Evolutionary conservation across 2,113 vertebrate genomes (phyloP), one percentile per base, ranked within the genome.

Genomic region (Eulemur rufifrons): DNA sequence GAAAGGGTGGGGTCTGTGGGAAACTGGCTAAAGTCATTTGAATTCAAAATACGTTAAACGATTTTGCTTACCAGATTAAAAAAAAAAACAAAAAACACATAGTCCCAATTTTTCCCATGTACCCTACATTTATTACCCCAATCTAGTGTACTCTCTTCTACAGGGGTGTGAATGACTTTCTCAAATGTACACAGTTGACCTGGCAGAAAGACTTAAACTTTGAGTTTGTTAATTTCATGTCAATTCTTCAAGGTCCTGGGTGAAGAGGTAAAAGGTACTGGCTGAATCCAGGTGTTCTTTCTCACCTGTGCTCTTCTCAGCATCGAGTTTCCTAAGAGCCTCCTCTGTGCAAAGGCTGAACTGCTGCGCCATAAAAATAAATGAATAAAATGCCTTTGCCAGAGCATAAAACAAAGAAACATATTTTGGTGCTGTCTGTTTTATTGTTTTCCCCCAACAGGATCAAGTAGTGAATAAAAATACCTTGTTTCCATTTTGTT

Each of bases 1-100:
- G 8, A 54, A 73, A 21, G 2, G 4, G 0, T 13, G 2, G 10
- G 11, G 13, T 13, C 45, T 69, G 45, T 0, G 17, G 18, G 17
- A 78, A 76, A 63, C 0, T 21, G 23, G 23, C 18, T n/a, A 27
- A 52, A 64, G 12, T 64, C 21, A 68, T 63, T 42, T 86, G 34
- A 78, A 83, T 39, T 86, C 2, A 84, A 93, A 86, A 78, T 21
- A 39, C 23, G 71, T 29, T 29, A 77, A 86, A 69, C 12, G 47
- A 66, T 63, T 59, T 59, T 68, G 17, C 9, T 91, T 34, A 63
- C 17, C 73, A 78, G 61, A 52, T 63, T 39, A 39, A 95, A 86
- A 86, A 94, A 6, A 86, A 95, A 86, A 89, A 37, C 37, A 37
- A 89, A 8, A 86, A 77, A 69, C 3, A 27, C 0, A 0, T 15